Percentiles rank a stretch among this genome's conserved stretches.
Conservation (phyloP, 2,113 vertebrate genomes). For the Crypturellus undulatus region DNA sequence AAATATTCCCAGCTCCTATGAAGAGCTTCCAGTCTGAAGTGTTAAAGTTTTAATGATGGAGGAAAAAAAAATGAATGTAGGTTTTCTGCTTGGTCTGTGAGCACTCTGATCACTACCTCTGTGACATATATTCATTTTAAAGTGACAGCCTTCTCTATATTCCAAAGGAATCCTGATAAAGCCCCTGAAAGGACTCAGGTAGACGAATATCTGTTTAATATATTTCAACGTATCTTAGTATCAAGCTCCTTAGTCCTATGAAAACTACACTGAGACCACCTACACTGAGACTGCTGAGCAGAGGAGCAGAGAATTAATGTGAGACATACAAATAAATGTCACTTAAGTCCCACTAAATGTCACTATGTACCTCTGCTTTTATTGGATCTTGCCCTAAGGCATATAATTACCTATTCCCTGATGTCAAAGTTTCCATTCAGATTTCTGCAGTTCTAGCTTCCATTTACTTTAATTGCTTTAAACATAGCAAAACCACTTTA, state of each 20-base stretch:
- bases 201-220: background rate
- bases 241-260: background rate
- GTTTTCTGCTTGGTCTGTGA: background rate
- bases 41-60: background rate
- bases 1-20: background rate
- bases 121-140: background rate
- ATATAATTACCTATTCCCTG: background rate
- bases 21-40: background rate
- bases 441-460: constrained; percentile 5
- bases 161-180: background rate
- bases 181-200: background rate
- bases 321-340: background rate
- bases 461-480: background rate
- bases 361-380: background rate
- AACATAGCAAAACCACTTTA: background rate
- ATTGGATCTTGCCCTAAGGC: background rate
- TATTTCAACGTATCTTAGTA: background rate
- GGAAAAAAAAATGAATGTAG: background rate
- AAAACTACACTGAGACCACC: background rate
- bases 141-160: background rate
- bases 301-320: background rate
- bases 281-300: background rate
- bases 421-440: background rate
- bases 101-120: background rate
- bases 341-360: background rate